Conservation (phyloP, 2,113 vertebrate species). For the Datnioides undecimradiatus region DNA sequence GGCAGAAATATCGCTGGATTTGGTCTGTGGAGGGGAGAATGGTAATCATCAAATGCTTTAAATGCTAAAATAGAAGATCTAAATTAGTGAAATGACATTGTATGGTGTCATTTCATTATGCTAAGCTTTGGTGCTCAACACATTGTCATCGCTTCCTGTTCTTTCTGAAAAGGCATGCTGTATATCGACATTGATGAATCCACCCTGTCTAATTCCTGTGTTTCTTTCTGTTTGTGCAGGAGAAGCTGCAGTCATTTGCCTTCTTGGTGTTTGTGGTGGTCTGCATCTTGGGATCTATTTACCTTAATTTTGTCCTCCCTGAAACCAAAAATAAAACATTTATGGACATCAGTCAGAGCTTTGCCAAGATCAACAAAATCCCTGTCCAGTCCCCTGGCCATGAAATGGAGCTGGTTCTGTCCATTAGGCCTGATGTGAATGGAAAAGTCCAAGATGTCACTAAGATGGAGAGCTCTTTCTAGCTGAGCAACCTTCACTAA, state of each 20-base stretch:
- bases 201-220: constrained; percentile 10
- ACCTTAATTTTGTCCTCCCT: constrained; percentile 89
- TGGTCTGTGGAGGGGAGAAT: neutral
- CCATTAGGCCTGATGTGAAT: constrained; percentile 47
- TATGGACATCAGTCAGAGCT: constrained; percentile 91
- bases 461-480: constrained; percentile 79
- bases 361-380: constrained; percentile 90
- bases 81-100: neutral
- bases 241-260: constrained; percentile 87
- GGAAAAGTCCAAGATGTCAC: constrained; percentile 48
- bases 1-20: constrained; percentile 24
- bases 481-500: constrained; percentile 6
- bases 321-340: constrained; percentile 97
- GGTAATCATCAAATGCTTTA: constrained; percentile 12
- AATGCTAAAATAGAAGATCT: neutral
- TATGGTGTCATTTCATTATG: neutral
- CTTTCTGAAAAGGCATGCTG: neutral
- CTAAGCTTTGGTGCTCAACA: neutral
- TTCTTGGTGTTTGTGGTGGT: constrained; percentile 92
- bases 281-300: constrained; percentile 86
- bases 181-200: neutral
- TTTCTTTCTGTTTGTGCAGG: constrained; percentile 76
- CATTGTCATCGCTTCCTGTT: neutral
- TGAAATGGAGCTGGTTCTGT: constrained; percentile 82
- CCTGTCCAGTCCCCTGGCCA: constrained; percentile 50